Evolutionary conservation across 2,797 vertebrate genomes (phyloP).

Genomic region (Chanos chanos): DNA sequence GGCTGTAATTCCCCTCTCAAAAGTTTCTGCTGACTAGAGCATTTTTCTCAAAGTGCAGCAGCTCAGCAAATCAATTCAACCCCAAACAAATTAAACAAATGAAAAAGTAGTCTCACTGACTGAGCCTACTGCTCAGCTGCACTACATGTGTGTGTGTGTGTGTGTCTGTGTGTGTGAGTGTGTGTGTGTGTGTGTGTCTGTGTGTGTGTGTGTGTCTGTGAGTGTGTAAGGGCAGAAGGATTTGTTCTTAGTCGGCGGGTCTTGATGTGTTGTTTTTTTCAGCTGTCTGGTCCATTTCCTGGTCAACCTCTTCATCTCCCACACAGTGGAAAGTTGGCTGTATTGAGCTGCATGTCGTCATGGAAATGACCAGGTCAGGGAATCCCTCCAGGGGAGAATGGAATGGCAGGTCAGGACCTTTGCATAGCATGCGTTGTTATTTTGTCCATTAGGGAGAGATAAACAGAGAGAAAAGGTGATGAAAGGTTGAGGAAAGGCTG

Average conservation of each 20-base stretch:
- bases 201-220: too few species aligned
- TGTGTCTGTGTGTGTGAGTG: too few species aligned
- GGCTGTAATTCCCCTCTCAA: slow-evolving; percentile 27
- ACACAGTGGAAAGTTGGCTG: slow-evolving; percentile 28
- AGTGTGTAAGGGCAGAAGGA: too few species aligned
- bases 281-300: slow-evolving; percentile 55
- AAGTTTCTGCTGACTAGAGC: slow-evolving; percentile 29
- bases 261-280: slow-evolving; percentile 41
- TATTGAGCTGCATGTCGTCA: slow-evolving; percentile 29
- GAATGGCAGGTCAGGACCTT: slow-evolving; percentile 33
- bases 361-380: slow-evolving; percentile 34
- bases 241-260: too few species aligned
- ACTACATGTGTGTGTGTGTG: too few species aligned
- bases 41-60: slow-evolving; percentile 40
- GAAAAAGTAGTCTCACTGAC: too few species aligned
- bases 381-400: slow-evolving; percentile 42
- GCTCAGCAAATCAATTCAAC: background rate
- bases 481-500: slow-evolving; percentile 35
- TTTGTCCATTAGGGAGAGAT: background rate
- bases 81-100: too few species aligned
- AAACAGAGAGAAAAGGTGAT: slow-evolving; percentile 25
- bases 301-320: slow-evolving; percentile 27
- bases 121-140: too few species aligned
- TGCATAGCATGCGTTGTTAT: slow-evolving; percentile 8
- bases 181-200: too few species aligned